A percentile compares a stretch with the other conserved stretches of the same genome.
These are phyloP conservation scores for Brachyistius frenatus DNA, from an alignment of 2,113 vertebrate genomes.

Conservation along the genomic window DNA sequence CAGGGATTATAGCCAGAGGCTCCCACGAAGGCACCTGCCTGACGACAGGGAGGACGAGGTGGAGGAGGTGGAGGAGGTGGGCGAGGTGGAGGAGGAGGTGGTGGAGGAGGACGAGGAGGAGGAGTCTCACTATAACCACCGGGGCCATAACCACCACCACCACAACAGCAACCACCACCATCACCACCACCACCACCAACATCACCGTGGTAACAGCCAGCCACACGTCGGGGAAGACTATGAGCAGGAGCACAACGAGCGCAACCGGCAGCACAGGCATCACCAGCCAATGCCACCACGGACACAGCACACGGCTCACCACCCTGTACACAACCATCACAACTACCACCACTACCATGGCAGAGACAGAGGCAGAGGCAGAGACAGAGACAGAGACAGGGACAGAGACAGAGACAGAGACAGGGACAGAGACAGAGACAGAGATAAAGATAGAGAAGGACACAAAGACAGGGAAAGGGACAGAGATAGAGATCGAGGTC, in stretches of 20 bases:
- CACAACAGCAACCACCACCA: conserved; percentile 75
- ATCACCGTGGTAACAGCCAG: conserved; percentile 78
- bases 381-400: conserved; percentile 80
- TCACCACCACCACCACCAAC: conserved; percentile 68
- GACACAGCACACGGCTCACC: conserved; percentile 61
- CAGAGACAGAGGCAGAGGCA: conserved; percentile 71
- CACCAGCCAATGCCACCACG: conserved; percentile 74
- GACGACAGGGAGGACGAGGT: conserved; percentile 59
- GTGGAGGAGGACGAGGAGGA: conserved; percentile 85
- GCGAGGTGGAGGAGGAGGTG: conserved; percentile 66
- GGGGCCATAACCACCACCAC: conserved; percentile 88
- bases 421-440: conserved; percentile 60
- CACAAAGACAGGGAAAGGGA: conserved; percentile 65
- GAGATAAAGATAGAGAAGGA: conserved; percentile 72
- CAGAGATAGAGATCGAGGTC: conserved; percentile 56
- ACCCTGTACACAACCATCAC: conserved; percentile 72
- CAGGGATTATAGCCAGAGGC: conserved; percentile 87
- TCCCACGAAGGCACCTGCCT: conserved; percentile 59
- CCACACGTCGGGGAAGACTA: conserved; percentile 81
- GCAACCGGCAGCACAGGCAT: conserved; percentile 90
- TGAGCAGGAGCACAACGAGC: conserved; percentile 92
- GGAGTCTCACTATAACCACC: conserved; percentile 83
- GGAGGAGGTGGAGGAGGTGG: conserved; percentile 83
- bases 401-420: conserved; percentile 66
- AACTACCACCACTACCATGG: conserved; percentile 79